Evolutionary conservation across 2,888 invertebrate genomes (phyloP), one percentile per base, ranked within the genome.

Genomic region (Leucania comma): DNA sequence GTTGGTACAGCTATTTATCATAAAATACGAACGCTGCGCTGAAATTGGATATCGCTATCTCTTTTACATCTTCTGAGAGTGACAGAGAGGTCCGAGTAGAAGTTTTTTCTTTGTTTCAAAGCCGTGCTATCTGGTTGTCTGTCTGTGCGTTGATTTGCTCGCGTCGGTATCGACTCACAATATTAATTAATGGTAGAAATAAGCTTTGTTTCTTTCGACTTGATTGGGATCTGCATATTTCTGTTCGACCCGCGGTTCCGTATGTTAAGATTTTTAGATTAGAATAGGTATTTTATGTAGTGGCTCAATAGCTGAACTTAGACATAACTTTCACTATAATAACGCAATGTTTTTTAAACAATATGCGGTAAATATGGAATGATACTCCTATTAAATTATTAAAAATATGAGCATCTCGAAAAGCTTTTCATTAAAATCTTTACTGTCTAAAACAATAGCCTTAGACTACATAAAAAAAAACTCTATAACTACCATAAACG

Each of bases 151-250:
- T 91, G 93, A 93, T 93, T 94, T 93, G 93, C 90, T 93, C 91
- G 87, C 88, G 89, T 84, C 87, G 89, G 90, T 93, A 93, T 93
- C 90, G 90, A 82, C 89, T 86, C 90, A 90, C 90, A 91, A 93
- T 94, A 94, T 94, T 95, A 94, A 95, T 94, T 94, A 93, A 91
- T 83, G 88, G 82, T 88, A 86, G 91, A 93, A 38, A 93, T 92
- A 89, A 91, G 91, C 92, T 91, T 92, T 91, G 93, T 93, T 93
- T 90, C 93, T 90, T 88, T 86, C 78, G 68, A 79, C 73, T 81
- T 81, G 92, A 91, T 92, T 89, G 84, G 82, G 83, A 91, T 91
- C 89, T 87, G 83, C 80, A 81, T 86, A 85, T 83, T 87, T 74
- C n/a, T 81, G 58, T 88, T 83, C 83, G 65, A 72, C 75, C 80